Evolutionary conservation across 2,888 invertebrate genomes (phyloP).

Genomic region (Liodrosophila aerea): DNA sequence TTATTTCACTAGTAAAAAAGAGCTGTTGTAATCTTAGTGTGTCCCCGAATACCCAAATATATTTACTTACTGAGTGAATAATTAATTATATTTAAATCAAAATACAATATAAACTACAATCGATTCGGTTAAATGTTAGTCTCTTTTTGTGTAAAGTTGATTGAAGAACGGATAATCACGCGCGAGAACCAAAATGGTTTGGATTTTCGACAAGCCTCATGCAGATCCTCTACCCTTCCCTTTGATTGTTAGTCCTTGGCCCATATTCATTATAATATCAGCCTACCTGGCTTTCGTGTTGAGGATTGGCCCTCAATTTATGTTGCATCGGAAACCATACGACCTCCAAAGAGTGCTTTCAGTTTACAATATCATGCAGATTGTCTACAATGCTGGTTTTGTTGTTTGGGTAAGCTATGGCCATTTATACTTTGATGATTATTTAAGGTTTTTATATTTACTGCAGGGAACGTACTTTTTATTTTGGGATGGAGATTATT

Average conservation of each 20-base stretch:
- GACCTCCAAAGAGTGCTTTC: slow-evolving; percentile 15
- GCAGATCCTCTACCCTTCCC: slow-evolving; percentile 34
- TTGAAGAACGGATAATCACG: not conserved
- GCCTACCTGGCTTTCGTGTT: slow-evolving; percentile 10
- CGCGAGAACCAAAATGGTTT: slow-evolving; percentile 27
- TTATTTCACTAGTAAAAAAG: no score
- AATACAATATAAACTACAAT: no score
- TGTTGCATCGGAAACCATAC: slow-evolving; percentile 20
- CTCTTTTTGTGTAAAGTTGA: no score
- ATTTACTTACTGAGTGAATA: no score
- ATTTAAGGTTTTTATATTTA: not conserved
- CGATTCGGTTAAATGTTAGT: no score
- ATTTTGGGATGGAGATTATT: slow-evolving; percentile 23
- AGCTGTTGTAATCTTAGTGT: no score
- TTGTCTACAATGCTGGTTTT: slow-evolving; percentile 19
- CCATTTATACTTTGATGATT: no score
- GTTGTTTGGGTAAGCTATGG: slow-evolving; percentile 14
- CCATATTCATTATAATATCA: slow-evolving; percentile 12
- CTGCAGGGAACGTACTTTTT: slow-evolving; percentile 36
- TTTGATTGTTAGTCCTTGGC: slow-evolving; percentile 20
- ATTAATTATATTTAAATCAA: no score
- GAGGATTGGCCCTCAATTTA: slow-evolving; percentile 11
- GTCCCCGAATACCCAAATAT: no score
- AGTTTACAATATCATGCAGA: slow-evolving; percentile 19
- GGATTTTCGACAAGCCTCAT: slow-evolving; percentile 31